Evolutionary conservation across 2,113 vertebrate genomes (phyloP).

Genomic region (Tychaedon coryphoeus): DNA sequence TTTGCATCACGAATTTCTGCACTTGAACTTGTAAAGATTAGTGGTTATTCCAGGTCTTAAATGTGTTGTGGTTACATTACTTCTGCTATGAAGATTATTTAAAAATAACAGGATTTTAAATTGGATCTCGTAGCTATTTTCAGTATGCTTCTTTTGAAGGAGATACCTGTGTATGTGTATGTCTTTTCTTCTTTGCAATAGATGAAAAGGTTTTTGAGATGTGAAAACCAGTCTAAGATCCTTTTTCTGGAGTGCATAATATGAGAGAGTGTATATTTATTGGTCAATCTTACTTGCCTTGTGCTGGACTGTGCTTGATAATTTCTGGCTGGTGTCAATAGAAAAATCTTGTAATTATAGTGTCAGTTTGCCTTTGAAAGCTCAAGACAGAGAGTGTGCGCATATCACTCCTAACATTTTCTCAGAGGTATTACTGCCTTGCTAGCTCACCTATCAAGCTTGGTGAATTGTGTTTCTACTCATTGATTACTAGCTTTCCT

Average conservation of each 20-base stretch:
- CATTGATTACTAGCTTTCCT: conserved; percentile 13
- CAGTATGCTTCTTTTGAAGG: background rate
- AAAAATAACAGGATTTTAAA: conserved; percentile 1
- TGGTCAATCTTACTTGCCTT: background rate
- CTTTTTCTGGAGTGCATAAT: background rate
- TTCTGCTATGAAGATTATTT: background rate
- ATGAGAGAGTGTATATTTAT: background rate
- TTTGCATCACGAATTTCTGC: background rate
- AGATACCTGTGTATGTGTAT: background rate
- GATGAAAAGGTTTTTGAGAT: background rate
- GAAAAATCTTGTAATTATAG: background rate
- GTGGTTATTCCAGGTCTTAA: background rate
- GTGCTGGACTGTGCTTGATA: background rate
- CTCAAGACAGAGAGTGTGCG: background rate
- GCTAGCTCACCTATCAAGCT: conserved; percentile 38
- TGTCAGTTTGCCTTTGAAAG: background rate
- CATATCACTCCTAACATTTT: conserved; percentile 1
- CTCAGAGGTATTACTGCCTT: conserved; percentile 23
- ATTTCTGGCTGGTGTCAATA: background rate
- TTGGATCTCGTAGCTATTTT: background rate
- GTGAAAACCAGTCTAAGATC: background rate
- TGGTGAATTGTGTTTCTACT: conserved; percentile 41
- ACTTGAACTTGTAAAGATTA: background rate
- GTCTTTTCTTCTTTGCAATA: background rate
- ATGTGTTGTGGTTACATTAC: background rate